Conservation (phyloP, 2,888 invertebrate genomes). For the Hypercompe scribonia region DNA sequence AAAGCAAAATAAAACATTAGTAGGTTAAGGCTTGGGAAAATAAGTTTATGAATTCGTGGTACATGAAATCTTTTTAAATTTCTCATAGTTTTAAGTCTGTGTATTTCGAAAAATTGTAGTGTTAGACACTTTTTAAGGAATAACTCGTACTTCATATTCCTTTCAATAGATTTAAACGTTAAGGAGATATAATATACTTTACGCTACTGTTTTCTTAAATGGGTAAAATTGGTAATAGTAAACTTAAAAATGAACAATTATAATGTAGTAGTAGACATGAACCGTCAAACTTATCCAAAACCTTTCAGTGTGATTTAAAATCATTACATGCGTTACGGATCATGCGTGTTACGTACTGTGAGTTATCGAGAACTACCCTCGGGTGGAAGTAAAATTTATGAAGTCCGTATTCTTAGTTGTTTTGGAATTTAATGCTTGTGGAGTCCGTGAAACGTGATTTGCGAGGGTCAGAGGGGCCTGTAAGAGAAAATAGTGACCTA, state of each 20-base stretch:
- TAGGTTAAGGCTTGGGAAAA: too few relatives aligned
- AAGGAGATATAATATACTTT: too few relatives aligned
- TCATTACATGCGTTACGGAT: background rate
- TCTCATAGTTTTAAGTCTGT: too few relatives aligned
- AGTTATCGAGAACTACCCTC: constrained; percentile 1
- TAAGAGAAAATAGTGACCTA: constrained; percentile 7
- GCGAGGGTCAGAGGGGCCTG: background rate
- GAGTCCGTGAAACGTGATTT: background rate
- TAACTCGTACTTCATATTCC: background rate
- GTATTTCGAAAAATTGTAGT: too few relatives aligned
- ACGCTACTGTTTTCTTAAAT: too few relatives aligned
- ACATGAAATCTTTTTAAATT: too few relatives aligned
- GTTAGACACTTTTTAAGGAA: background rate
- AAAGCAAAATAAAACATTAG: background rate
- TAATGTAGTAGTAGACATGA: background rate
- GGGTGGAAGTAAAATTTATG: constrained; percentile 10
- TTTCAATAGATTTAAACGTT: too few relatives aligned
- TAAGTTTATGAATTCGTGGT: too few relatives aligned
- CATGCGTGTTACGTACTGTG: background rate
- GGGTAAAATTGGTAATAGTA: too few relatives aligned
- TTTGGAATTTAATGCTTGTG: constrained; percentile 7
- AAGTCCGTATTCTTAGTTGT: background rate
- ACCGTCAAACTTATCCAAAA: background rate
- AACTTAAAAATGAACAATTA: too few relatives aligned
- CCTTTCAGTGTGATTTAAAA: constrained; percentile 1